A percentile compares a stretch with the other conserved stretches of the same genome.
These are phyloP conservation scores for Nesoenas mayeri DNA, from an alignment of 2,113 vertebrate species.

Conservation along the genomic window DNA sequence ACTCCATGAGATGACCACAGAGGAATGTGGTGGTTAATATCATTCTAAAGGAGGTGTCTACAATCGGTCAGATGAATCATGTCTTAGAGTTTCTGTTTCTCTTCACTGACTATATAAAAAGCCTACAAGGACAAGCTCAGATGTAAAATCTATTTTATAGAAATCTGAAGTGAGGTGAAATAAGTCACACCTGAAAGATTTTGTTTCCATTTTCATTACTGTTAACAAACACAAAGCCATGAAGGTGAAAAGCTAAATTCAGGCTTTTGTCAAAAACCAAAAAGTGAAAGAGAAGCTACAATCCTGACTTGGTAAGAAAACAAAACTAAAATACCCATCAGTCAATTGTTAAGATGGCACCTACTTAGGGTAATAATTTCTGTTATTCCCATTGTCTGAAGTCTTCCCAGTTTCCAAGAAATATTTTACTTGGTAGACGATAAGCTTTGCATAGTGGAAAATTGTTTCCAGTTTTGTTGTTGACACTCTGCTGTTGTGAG, in stretches of 20 bases:
- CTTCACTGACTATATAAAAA: not conserved
- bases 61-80: not conserved
- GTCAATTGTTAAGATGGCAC: not conserved
- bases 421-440: not conserved
- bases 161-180: not conserved
- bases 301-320: not conserved
- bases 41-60: not conserved
- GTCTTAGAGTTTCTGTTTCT: not conserved
- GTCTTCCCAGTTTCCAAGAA: not conserved
- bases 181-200: not conserved
- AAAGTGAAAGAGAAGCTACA: not conserved
- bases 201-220: not conserved
- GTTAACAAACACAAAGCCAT: not conserved
- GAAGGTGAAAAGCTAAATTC: not conserved
- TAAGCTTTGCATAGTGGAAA: not conserved
- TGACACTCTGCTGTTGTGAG: not conserved
- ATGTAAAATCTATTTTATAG: not conserved
- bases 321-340: not conserved
- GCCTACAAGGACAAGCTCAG: not conserved
- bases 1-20: not conserved
- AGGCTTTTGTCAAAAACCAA: not conserved
- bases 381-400: not conserved
- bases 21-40: not conserved
- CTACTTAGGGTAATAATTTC: not conserved
- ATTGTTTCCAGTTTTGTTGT: not conserved